Conservation (phyloP, 2,888 invertebrate genomes). For the Fabriciana adippe region DNA sequence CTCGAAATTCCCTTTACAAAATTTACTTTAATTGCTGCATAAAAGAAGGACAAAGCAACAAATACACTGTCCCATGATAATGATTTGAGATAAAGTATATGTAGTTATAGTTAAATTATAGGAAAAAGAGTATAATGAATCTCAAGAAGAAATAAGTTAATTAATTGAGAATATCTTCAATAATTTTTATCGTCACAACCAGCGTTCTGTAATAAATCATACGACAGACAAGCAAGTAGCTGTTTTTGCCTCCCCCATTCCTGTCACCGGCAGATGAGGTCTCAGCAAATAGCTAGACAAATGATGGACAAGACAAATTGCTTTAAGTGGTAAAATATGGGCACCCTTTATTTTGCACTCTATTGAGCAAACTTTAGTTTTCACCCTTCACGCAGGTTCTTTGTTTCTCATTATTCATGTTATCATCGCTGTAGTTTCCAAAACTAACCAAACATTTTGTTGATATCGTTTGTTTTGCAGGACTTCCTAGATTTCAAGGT, state of each 20-base stretch:
- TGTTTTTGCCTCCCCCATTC: constrained; percentile 57
- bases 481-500: too few relatives aligned
- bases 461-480: too few relatives aligned
- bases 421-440: background rate
- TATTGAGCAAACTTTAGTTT: constrained; percentile 11
- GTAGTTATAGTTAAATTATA: too few relatives aligned
- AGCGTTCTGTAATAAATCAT: constrained; percentile 62
- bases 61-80: too few relatives aligned
- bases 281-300: constrained; percentile 66
- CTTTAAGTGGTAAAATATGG: constrained; percentile 54
- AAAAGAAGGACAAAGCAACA: too few relatives aligned
- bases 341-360: constrained; percentile 30
- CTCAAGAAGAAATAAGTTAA: background rate
- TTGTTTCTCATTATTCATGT: constrained; percentile 7
- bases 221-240: constrained; percentile 53
- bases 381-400: background rate
- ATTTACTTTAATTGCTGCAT: too few relatives aligned
- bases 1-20: too few relatives aligned
- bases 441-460: too few relatives aligned
- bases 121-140: background rate
- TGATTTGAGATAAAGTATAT: too few relatives aligned
- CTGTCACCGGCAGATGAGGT: constrained; percentile 62
- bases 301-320: constrained; percentile 68
- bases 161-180: constrained; percentile 5
- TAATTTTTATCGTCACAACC: constrained; percentile 40